Evolutionary conservation across 2,113 vertebrate genomes (phyloP).

Genomic region (Melierax canorus): DNA sequence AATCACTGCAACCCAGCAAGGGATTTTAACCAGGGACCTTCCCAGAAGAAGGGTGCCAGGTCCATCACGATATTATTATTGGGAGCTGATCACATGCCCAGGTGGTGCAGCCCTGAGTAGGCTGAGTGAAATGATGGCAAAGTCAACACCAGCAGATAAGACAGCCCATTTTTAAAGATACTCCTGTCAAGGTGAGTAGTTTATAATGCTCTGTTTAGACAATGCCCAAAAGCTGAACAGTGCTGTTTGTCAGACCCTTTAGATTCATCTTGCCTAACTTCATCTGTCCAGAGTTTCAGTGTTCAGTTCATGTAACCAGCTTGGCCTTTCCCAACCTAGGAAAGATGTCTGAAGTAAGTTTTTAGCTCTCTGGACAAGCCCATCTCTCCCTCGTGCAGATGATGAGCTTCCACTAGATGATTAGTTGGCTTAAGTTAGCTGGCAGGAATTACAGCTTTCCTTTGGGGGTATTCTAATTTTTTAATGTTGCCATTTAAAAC

Average conservation of each 20-base stretch:
- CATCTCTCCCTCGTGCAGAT: background rate
- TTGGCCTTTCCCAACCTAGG: background rate
- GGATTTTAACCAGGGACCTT: background rate
- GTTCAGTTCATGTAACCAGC: accelerated
- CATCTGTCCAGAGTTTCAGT: background rate
- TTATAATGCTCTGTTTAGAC: background rate
- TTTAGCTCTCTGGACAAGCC: background rate
- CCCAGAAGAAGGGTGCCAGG: background rate
- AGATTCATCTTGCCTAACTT: background rate
- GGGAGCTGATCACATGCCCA: background rate
- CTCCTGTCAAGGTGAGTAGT: background rate
- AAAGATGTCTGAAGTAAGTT: background rate
- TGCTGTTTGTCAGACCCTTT: background rate
- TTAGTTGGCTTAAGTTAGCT: background rate
- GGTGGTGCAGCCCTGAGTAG: background rate
- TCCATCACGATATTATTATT: accelerated
- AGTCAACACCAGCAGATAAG: background rate
- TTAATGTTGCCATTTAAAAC: background rate
- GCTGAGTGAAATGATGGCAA: background rate
- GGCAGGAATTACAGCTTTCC: background rate
- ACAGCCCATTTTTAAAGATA: background rate
- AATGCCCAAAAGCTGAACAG: background rate
- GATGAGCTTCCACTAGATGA: background rate
- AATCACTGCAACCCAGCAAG: background rate
- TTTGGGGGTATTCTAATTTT: background rate